Percentiles rank a stretch among this genome's conserved stretches.
phyloP scores from a whole-genome alignment of 2,888 invertebrate genomes.

The Caenorhabditis sp. region DNA sequence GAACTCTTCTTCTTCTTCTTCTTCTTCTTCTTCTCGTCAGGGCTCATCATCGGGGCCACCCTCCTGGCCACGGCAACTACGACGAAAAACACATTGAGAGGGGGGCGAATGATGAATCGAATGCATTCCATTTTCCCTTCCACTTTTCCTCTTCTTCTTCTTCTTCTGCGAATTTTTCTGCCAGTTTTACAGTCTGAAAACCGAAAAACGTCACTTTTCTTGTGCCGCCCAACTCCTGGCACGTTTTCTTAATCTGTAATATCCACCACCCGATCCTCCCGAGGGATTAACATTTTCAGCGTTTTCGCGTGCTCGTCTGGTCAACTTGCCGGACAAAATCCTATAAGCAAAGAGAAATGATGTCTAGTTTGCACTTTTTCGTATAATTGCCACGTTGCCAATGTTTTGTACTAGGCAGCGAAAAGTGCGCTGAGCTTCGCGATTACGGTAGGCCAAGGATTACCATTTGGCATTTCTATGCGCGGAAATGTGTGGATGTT shows the following conservation, averaged over 20 bases:
- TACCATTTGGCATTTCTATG: background rate
- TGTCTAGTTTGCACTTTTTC: too few species aligned
- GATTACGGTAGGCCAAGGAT: slow-evolving; percentile 36
- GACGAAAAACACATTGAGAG: background rate
- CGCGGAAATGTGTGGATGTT: background rate
- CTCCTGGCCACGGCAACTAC: background rate
- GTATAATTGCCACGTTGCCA: too few species aligned
- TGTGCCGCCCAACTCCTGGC: too few species aligned
- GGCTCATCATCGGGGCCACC: slow-evolving; percentile 8
- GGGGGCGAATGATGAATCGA: slow-evolving; percentile 12
- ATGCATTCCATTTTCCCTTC: slow-evolving; percentile 10
- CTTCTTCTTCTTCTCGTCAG: slow-evolving; percentile 22
- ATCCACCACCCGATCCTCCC: too few species aligned
- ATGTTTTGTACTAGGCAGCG: too few species aligned
- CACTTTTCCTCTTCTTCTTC: background rate
- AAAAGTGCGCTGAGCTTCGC: too few species aligned
- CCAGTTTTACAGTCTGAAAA: background rate
- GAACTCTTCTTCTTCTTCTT: slow-evolving; percentile 1
- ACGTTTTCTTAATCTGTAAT: too few species aligned
- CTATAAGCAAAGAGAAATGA: too few species aligned
- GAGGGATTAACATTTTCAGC: too few species aligned
- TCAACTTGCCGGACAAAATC: too few species aligned
- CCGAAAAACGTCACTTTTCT: too few species aligned
- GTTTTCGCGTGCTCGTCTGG: too few species aligned
- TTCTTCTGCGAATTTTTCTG: background rate